These are phyloP conservation scores for Crotalus horridus DNA, from an alignment of 2,113 vertebrate genomes.

Conservation along the genomic window DNA sequence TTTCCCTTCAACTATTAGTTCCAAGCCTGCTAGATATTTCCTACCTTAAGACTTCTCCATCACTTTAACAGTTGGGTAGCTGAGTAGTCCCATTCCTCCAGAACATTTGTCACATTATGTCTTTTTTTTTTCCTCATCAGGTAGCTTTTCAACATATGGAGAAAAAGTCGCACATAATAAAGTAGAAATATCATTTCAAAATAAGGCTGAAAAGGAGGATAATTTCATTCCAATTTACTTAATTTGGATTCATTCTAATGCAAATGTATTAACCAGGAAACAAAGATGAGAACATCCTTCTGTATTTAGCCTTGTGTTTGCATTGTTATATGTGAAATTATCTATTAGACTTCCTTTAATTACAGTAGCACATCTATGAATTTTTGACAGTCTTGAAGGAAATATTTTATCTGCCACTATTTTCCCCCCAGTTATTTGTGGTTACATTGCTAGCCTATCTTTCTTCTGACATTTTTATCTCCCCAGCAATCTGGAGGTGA, in stretches of 20 bases:
- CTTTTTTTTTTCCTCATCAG: background rate
- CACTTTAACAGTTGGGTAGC: background rate
- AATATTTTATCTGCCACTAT: background rate
- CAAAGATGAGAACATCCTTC: background rate
- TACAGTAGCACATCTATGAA: slow-evolving; percentile 1
- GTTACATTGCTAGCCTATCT: background rate
- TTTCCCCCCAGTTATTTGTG: background rate
- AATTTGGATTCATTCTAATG: background rate
- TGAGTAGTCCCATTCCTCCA: background rate
- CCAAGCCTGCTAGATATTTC: background rate
- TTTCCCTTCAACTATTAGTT: background rate
- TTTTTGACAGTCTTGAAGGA: background rate
- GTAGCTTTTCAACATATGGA: background rate
- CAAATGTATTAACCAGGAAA: background rate
- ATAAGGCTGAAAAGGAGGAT: background rate
- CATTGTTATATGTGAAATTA: background rate
- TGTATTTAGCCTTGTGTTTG: background rate
- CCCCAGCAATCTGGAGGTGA: background rate
- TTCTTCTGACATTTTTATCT: background rate
- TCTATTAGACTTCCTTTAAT: background rate
- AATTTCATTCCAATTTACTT: background rate
- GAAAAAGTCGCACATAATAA: background rate
- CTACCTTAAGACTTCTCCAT: background rate
- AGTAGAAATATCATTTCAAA: background rate
- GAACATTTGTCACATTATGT: background rate